Evolutionary conservation across 2,888 invertebrate genomes (phyloP).

Genomic region (Byasa hedistus): DNA sequence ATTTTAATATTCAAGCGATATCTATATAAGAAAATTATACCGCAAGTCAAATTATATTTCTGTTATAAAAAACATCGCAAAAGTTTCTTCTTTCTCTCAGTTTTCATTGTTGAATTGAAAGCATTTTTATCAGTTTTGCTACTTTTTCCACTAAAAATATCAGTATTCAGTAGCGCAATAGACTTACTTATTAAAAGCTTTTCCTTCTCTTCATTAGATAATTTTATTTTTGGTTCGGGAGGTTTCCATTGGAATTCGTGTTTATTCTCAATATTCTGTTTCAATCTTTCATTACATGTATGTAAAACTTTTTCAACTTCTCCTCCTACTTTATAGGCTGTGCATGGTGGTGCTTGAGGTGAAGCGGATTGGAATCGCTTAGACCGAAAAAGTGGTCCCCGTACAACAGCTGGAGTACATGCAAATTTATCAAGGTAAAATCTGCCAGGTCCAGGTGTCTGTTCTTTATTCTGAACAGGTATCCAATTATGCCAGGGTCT

Average conservation of each 20-base stretch:
- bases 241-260: slow-evolving; percentile 49
- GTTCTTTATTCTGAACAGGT: slow-evolving; percentile 45
- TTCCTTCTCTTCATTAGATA: slow-evolving; percentile 50
- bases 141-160: slow-evolving; percentile 30
- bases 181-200: slow-evolving; percentile 45
- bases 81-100: slow-evolving; percentile 36
- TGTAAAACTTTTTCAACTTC: slow-evolving; percentile 58
- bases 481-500: slow-evolving; percentile 61
- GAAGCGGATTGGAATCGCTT: slow-evolving; percentile 45
- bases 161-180: slow-evolving; percentile 50
- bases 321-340: slow-evolving; percentile 49
- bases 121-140: slow-evolving; percentile 15
- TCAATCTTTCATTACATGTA: slow-evolving; percentile 58
- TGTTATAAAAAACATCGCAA: slow-evolving; percentile 41
- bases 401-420: slow-evolving; percentile 52
- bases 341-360: slow-evolving; percentile 52
- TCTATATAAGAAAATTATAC: too few relatives aligned
- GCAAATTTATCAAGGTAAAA: slow-evolving; percentile 49
- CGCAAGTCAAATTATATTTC: too few relatives aligned
- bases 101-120: not conserved
- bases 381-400: slow-evolving; percentile 53
- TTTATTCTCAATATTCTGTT: slow-evolving; percentile 49
- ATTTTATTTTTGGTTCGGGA: slow-evolving; percentile 34
- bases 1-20: too few relatives aligned
- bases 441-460: slow-evolving; percentile 60